Evolutionary conservation across 2,113 vertebrate species (phyloP), one percentile per base, ranked within the genome.

Genomic region (Menura novaehollandiae): DNA sequence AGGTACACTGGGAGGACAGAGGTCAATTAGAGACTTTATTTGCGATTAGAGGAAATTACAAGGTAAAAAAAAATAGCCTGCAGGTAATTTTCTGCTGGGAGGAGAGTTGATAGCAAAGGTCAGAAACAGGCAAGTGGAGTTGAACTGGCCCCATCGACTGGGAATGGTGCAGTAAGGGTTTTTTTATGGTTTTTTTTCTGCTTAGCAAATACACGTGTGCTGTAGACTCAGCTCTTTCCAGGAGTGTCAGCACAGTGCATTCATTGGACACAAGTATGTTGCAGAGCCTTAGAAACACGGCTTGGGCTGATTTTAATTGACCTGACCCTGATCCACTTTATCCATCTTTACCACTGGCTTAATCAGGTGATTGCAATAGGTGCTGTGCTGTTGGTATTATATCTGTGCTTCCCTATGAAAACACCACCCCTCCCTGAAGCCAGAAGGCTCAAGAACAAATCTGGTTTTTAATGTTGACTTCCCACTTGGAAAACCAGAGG

Each of bases 241-340:
- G 87, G 79, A 79, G 74, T 41, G 82, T 73, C 91, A 95, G 81
- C 46, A 58, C 2, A 89, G 44, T 7, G 3, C 80, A 47, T 74
- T 91, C 60, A 80, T 37, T 83, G 74, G 63, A 52, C 8, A 12
- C 63, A 68, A 77, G 78, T 63, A 63, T 39, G 47, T 30, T 39
- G 49, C 82, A 78, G 58, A 93, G 91, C 88, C 93, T 89, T 84
- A 81, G 62, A 69, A 89, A 85, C 53, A 88, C 13, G 3, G 71
- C 82, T 94, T 85, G 85, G 91, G 72, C 91, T 94, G 95, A 92
- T 81, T 95, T 95, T 91, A 93, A 93, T 83, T 83, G 85, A 83
- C 92, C 92, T 97, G 94, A 96, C 94, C 96, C 89, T 82, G 95
- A 95, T 92, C 95, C 94, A 89, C 93, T 85, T 86, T 66, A 96